A percentile compares a stretch with the other conserved stretches of the same genome.
These are phyloP conservation scores for Amorpha juglandis DNA, from an alignment of 2,888 invertebrate species.

Conservation along the genomic window DNA sequence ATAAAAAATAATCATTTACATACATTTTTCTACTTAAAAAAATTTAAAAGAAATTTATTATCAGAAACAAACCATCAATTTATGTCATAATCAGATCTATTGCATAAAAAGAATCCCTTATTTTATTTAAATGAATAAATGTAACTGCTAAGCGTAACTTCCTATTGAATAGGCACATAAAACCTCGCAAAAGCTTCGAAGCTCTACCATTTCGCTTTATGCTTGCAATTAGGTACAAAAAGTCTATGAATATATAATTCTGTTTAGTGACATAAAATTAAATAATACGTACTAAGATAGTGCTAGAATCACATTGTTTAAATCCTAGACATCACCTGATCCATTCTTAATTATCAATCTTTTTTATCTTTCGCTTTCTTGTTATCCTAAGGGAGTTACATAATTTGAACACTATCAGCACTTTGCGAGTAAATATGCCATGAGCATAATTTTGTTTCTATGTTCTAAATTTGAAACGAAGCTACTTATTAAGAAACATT, in stretches of 20 bases:
- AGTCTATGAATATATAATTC: not conserved
- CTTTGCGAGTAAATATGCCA: not conserved
- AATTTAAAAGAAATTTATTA: not conserved
- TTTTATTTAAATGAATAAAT: not conserved
- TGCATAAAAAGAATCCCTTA: not conserved
- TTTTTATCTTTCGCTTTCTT: constrained; percentile 4
- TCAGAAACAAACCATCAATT: constrained; percentile 8
- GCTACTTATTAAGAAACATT: not conserved
- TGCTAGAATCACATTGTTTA: constrained; percentile 59
- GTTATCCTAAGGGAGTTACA: not conserved
- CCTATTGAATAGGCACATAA: not conserved
- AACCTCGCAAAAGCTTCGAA: constrained; percentile 20
- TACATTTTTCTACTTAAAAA: not conserved
- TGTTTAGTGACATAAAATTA: constrained; percentile 16
- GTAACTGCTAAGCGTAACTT: constrained; percentile 7
- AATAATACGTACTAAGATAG: constrained; percentile 47
- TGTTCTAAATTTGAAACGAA: constrained; percentile 2
- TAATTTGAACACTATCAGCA: constrained; percentile 10
- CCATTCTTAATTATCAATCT: not conserved
- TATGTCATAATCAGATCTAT: constrained; percentile 1
- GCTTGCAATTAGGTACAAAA: constrained; percentile 15
- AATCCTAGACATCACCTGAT: constrained; percentile 23
- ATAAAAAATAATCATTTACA: not conserved
- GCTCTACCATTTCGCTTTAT: not conserved
- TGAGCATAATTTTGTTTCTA: not conserved